Conservation (phyloP, 2,888 invertebrate species). For the Leptinotarsa haldemani region DNA sequence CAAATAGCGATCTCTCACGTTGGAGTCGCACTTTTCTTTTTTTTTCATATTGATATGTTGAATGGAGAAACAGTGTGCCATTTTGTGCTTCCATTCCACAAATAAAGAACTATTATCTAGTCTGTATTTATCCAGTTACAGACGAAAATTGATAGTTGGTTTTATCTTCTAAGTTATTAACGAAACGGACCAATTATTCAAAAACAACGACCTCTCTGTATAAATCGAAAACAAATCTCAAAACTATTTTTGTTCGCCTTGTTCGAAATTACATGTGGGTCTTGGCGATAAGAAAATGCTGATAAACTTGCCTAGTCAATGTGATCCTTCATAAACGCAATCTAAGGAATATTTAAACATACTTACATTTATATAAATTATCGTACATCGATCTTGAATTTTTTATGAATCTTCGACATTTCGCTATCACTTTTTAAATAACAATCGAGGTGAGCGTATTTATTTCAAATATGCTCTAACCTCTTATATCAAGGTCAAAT, state of each 20-base stretch:
- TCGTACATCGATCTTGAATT: slow-evolving; percentile 48
- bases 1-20: too few species aligned
- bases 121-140: not conserved
- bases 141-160: not conserved
- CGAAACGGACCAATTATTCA: not conserved
- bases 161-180: slow-evolving; percentile 2
- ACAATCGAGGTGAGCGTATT: slow-evolving; percentile 28
- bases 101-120: not conserved
- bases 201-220: not conserved
- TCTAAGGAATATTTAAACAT: slow-evolving; percentile 53
- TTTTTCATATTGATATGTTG: too few species aligned
- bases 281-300: slow-evolving; percentile 50
- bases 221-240: slow-evolving; percentile 9
- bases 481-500: slow-evolving; percentile 27
- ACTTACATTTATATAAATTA: slow-evolving; percentile 49
- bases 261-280: slow-evolving; percentile 31
- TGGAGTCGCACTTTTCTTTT: too few species aligned
- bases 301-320: slow-evolving; percentile 57
- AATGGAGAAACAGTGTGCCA: too few species aligned
- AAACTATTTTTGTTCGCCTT: slow-evolving; percentile 27
- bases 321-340: slow-evolving; percentile 56
- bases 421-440: slow-evolving; percentile 37
- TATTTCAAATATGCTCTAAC: slow-evolving; percentile 4
- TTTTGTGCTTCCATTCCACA: not conserved
- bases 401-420: slow-evolving; percentile 36